These are phyloP conservation scores for Illadopsis cleaveri DNA, from an alignment of 2,113 vertebrate genomes.

Conservation along the genomic window DNA sequence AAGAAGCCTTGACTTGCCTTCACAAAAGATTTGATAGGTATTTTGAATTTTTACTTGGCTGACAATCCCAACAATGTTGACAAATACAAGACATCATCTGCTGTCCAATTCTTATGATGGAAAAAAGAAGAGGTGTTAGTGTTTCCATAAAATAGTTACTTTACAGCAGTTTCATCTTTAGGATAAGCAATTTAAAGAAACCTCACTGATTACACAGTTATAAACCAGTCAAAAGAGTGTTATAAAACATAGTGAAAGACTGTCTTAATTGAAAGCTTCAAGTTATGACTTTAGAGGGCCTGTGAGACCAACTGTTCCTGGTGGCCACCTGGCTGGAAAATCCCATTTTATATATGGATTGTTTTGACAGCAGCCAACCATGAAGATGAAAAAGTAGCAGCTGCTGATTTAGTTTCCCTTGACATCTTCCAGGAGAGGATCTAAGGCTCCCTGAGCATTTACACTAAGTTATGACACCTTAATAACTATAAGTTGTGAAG, in stretches of 20 bases:
- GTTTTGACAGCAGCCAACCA: constrained; percentile 41
- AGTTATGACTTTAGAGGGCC: neutral
- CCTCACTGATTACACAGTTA: neutral
- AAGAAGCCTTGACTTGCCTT: neutral
- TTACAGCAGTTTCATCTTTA: neutral
- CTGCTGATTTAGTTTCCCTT: constrained; percentile 7
- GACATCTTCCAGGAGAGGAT: neutral
- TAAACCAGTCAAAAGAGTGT: neutral
- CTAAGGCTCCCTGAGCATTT: neutral
- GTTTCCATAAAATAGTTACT: neutral
- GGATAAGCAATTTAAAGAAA: neutral
- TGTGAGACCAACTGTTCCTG: neutral
- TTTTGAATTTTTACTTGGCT: neutral
- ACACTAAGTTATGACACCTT: neutral
- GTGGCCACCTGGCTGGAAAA: constrained; percentile 25
- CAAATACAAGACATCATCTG: neutral
- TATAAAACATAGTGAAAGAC: neutral
- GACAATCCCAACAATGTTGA: neutral
- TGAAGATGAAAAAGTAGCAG: constrained; percentile 11
- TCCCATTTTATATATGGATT: constrained; percentile 6
- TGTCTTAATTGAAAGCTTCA: neutral
- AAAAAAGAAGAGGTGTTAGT: neutral
- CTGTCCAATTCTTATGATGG: too few species aligned
- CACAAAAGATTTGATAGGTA: neutral
- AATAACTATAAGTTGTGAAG: constrained; percentile 3